Base-by-base conservation (phyloP, 1,140 invertebrate species). In the Drosophila watanabei region DNA sequence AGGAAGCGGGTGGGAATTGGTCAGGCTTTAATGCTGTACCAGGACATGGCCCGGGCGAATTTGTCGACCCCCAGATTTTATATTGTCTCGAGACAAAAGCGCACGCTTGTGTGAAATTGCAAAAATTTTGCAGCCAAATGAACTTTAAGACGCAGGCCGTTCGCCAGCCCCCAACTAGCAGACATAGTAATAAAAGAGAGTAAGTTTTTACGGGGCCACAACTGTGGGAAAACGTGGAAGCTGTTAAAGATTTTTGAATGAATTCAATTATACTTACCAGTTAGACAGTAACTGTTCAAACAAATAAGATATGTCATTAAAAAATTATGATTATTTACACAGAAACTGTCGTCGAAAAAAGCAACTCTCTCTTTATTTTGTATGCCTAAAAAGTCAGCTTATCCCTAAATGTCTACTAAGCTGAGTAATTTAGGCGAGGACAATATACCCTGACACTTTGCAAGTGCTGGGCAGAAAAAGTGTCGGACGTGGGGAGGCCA, bases 21-120 rank as follows among this genome's bases (percentile, higher is more conserved):
- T 75, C 65, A 75, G 75, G 54, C 80, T 82, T 82, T 72, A 77
- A 69, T 59, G 73, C 71, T 72, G 61, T 64, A 70, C 58, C 35
- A 56, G 61, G 28, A 60, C 65, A 69, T 65, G 68, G 56, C 41
- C 28, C 46, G 30, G 48, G 41, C 46, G 51, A 77, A 78, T 76
- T 66, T 77, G 77, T 62, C 54, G 49, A 72, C 65, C 66, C 62
- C 57, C 48, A 49, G 57, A 68, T 77, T 78, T 78, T 77, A 77
- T 77, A 60, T 68, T 60, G 73, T 54, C 75, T 18, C 62, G 43
- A 30, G 39, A 76, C 52, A 58, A 68, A 46, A 48, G 56, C 49
- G 64, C 56, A 69, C 43, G 65, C 49, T 66, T 49, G 35, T 66
- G 52, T 60, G 71, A 80, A 83, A 71, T 80, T 84, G 63, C 75